These are phyloP conservation scores for Onychostruthus taczanowskii DNA, from an alignment of 2,113 vertebrate genomes.

Conservation along the genomic window DNA sequence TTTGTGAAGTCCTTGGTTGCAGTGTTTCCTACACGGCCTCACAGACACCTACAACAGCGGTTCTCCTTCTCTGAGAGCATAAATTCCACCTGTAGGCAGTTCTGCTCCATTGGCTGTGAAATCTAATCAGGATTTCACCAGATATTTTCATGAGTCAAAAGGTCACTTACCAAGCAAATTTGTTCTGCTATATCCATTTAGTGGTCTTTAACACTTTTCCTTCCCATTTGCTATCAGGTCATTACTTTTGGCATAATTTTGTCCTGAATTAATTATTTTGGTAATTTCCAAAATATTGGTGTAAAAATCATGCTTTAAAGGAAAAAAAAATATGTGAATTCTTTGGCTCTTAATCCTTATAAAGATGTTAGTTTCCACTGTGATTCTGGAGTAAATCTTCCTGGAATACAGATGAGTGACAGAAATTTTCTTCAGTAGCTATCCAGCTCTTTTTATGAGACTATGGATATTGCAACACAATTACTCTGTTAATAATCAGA, in stretches of 20 bases:
- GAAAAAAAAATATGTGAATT: neutral
- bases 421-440: neutral
- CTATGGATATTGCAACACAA: neutral
- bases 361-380: neutral
- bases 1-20: neutral
- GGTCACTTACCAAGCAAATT: neutral
- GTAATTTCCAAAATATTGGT: neutral
- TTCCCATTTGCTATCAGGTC: neutral
- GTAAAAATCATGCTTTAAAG: neutral
- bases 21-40: neutral
- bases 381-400: neutral
- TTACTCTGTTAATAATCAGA: neutral
- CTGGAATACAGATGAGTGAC: neutral
- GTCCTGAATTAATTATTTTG: neutral
- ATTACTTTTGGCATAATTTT: neutral
- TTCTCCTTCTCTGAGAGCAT: neutral
- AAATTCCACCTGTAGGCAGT: neutral
- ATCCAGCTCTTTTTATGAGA: neutral
- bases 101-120: neutral
- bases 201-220: neutral
- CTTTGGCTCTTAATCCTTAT: neutral
- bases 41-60: neutral
- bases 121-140: neutral
- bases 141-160: fast-evolving
- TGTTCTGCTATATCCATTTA: neutral